Evolutionary conservation across 1,140 invertebrate genomes (phyloP).

Genomic region (Pygmarrhopalites habei): DNA sequence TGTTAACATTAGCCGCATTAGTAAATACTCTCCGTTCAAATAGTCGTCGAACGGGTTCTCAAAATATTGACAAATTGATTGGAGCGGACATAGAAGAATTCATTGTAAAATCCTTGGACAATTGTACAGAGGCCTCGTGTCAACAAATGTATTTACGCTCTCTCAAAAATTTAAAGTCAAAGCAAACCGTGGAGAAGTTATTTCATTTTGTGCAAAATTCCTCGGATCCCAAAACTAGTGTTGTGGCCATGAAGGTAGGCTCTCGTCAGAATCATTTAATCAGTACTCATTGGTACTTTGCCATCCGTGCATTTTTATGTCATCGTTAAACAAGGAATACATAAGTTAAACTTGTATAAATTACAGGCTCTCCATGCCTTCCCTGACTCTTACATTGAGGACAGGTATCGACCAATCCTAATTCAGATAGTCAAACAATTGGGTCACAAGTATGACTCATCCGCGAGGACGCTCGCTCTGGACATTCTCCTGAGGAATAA

Average conservation of each 20-base stretch:
- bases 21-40: constrained; percentile 40
- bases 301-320: too few species aligned
- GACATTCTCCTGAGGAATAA: constrained; percentile 61
- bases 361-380: constrained; percentile 55
- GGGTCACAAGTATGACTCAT: constrained; percentile 58
- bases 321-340: too few species aligned
- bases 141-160: constrained; percentile 56
- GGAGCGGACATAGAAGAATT: constrained; percentile 48
- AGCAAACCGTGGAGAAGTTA: constrained; percentile 52
- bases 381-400: constrained; percentile 46
- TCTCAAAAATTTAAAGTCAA: constrained; percentile 58
- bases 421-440: constrained; percentile 56
- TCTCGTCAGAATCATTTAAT: too few species aligned
- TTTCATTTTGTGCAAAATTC: constrained; percentile 50
- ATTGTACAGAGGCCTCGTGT: constrained; percentile 50
- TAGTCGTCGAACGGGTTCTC: neutral
- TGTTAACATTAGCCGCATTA: constrained; percentile 58
- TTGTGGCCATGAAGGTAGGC: constrained; percentile 60
- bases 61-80: constrained; percentile 35
- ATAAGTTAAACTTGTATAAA: too few species aligned
- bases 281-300: too few species aligned
- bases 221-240: constrained; percentile 49
- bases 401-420: constrained; percentile 40
- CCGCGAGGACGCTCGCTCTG: constrained; percentile 59
- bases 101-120: constrained; percentile 49